These are phyloP conservation scores for Aphelenchoides fujianensis DNA, from an alignment of 1,140 invertebrate genomes.

Conservation along the genomic window DNA sequence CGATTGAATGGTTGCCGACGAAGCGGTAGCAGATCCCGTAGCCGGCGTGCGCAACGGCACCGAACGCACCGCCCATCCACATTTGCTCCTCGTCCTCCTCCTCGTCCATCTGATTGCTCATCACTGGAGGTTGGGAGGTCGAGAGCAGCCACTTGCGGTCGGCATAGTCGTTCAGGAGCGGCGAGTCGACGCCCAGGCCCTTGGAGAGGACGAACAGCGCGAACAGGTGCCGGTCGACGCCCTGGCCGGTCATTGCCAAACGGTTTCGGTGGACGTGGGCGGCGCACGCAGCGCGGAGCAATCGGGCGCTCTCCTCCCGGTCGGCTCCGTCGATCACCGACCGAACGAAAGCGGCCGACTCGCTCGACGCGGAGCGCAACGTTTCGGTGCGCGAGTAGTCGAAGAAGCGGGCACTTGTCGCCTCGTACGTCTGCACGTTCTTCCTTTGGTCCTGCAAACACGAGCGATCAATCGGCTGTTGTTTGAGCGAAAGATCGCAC, in stretches of 20 bases:
- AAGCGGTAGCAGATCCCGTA: constrained; percentile 52
- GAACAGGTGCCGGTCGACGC: constrained; percentile 93
- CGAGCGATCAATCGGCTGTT: constrained; percentile 14
- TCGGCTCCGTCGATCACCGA: constrained; percentile 71
- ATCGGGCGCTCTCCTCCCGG: constrained; percentile 61
- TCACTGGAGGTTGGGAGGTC: constrained; percentile 65
- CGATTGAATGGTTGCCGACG: constrained; percentile 43
- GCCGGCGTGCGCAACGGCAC: constrained; percentile 39
- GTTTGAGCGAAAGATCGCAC: constrained; percentile 5
- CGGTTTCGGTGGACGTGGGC: constrained; percentile 69
- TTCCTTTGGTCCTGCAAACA: constrained; percentile 74
- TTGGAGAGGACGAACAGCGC: constrained; percentile 94
- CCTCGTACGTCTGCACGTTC: constrained; percentile 92
- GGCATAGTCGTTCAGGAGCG: constrained; percentile 74
- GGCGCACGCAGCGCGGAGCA: constrained; percentile 74
- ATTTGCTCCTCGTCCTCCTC: constrained; percentile 26
- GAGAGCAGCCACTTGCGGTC: constrained; percentile 96
- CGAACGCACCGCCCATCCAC: constrained; percentile 47
- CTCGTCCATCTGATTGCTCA: constrained; percentile 45
- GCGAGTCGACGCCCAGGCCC: constrained; percentile 76
- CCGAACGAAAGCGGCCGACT: constrained; percentile 84
- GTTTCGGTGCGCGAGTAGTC: constrained; percentile 94
- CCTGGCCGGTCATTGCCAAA: constrained; percentile 89
- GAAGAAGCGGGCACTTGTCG: constrained; percentile 91
- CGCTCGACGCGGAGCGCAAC: constrained; percentile 86